Evolutionary conservation across 2,113 vertebrate species (phyloP), one percentile per base, ranked within the genome.

Genomic region (Daboia siamensis): DNA sequence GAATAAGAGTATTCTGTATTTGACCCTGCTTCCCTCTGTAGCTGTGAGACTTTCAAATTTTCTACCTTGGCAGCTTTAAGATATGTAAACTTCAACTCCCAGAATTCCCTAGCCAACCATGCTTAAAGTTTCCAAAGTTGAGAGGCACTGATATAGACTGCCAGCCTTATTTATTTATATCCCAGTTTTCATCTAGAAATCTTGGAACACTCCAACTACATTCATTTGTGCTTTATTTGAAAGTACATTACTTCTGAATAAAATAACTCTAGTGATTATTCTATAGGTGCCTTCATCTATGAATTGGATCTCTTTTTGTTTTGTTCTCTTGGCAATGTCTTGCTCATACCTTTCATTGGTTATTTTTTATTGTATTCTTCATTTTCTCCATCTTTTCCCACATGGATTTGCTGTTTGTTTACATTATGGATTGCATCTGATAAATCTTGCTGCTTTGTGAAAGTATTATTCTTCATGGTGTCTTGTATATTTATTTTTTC

Each of bases 401-500:
- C n/a, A 64, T 52, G 56, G 88, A 84, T 52, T 90, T 12, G 7
- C 23, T 44, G 56, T 93, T 90, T 90, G 54, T 86, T 90, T 90
- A 84, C 86, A 80, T 80, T 93, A 86, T 13, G 92, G 92, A 57
- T 48, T 90, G 54, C 88, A 93, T 86, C 86, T 52, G 90, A 86
- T 61, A 64, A 48, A 86, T 89, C 88, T 86, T 52, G 26, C 56
- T 86, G 54, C 87, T 93, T 93, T 86, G 44, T 46, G 56, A 86
- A 80, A 86, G 89, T 86, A 93, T 90, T 61, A 86, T 57, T 93
- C 57, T 93, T 90, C 90, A 90, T 54, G 88, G 52, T 90, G 51
- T 86, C 74, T 93, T 93, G 88, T 90, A 85, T 90, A 90, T 93
- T 90, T 93, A 90, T 90, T 56, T 90, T 90, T 90, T 89, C 56